Percentiles rank a stretch among this genome's conserved stretches.
Evolutionary conservation across 2,797 vertebrate genomes (phyloP).

Genomic region (Enteromius afrohamiltoni): DNA sequence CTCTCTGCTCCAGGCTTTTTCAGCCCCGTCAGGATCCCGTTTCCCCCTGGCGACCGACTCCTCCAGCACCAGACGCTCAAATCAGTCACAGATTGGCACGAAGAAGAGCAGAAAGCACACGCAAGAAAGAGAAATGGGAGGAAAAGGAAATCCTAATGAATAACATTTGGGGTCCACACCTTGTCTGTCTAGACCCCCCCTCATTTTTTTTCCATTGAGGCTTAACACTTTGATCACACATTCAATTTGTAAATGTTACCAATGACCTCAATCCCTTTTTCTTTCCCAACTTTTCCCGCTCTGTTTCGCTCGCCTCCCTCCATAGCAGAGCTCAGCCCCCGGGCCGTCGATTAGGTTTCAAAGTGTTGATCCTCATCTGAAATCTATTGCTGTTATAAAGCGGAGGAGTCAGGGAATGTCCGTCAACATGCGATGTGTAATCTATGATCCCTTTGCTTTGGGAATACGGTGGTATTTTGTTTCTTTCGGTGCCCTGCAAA

Average conservation of each 20-base stretch:
- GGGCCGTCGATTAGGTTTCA: constrained; percentile 85
- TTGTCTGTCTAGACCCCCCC: constrained; percentile 76
- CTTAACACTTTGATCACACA: constrained; percentile 83
- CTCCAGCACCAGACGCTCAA: constrained; percentile 85
- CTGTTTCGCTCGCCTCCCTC: constrained; percentile 39
- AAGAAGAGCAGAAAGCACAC: constrained; percentile 76
- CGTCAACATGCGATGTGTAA: constrained; percentile 51
- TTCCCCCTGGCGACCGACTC: constrained; percentile 82
- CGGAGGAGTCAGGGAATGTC: constrained; percentile 60
- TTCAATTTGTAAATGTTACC: constrained; percentile 81
- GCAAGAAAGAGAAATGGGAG: constrained; percentile 44
- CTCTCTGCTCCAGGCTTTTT: constrained; percentile 55
- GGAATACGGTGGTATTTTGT: constrained; percentile 56
- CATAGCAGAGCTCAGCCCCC: constrained; percentile 72
- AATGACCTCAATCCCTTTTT: constrained; percentile 64
- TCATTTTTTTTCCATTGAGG: constrained; percentile 43
- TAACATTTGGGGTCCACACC: constrained; percentile 86
- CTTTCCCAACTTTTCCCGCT: constrained; percentile 52
- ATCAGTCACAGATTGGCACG: constrained; percentile 88
- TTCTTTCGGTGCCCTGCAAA: constrained; percentile 48
- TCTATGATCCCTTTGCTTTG: constrained; percentile 57
- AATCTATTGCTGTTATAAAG: constrained; percentile 84
- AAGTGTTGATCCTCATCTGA: constrained; percentile 87
- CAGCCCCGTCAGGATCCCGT: constrained; percentile 58
- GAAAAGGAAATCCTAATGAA: constrained; percentile 76